Conservation (phyloP, 2,113 vertebrate genomes). For the Cromileptes altivelis region DNA sequence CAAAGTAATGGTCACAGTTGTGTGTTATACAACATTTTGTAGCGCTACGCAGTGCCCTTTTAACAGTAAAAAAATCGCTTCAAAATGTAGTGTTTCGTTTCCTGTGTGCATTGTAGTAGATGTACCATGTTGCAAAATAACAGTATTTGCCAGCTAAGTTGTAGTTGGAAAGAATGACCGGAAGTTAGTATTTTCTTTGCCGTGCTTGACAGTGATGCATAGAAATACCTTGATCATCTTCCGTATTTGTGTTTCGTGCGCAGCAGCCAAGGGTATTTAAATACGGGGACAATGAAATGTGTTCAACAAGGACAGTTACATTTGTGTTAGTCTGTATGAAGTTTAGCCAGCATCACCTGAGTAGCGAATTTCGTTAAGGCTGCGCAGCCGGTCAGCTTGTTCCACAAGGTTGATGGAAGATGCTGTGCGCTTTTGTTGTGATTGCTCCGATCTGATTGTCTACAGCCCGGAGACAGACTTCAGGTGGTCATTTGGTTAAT, state of each 20-base stretch:
- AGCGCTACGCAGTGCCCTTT: rapidly evolving
- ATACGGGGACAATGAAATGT: constrained; percentile 5
- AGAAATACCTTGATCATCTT: constrained; percentile 57
- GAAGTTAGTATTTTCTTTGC: neutral
- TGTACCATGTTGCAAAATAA: rapidly evolving
- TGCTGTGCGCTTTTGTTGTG: constrained; percentile 48
- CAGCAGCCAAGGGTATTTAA: constrained; percentile 58
- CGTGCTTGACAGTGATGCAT: neutral
- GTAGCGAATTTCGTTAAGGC: neutral
- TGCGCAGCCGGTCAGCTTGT: constrained; percentile 1
- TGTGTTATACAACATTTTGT: no score
- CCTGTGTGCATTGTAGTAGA: rapidly evolving
- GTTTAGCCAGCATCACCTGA: neutral
- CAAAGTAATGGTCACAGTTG: constrained; percentile 12
- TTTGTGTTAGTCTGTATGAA: neutral
- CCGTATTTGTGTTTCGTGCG: constrained; percentile 74
- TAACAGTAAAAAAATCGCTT: neutral
- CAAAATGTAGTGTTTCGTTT: rapidly evolving
- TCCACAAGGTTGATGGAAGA: constrained; percentile 46
- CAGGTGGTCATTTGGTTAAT: neutral
- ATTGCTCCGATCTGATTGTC: neutral
- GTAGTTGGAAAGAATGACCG: constrained; percentile 43
- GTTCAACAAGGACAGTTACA: neutral
- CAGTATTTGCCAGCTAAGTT: neutral
- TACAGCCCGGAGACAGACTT: neutral